Evolutionary conservation across 2,113 vertebrate species (phyloP), one percentile per base, ranked within the genome.

Genomic region (Piaya cayana): DNA sequence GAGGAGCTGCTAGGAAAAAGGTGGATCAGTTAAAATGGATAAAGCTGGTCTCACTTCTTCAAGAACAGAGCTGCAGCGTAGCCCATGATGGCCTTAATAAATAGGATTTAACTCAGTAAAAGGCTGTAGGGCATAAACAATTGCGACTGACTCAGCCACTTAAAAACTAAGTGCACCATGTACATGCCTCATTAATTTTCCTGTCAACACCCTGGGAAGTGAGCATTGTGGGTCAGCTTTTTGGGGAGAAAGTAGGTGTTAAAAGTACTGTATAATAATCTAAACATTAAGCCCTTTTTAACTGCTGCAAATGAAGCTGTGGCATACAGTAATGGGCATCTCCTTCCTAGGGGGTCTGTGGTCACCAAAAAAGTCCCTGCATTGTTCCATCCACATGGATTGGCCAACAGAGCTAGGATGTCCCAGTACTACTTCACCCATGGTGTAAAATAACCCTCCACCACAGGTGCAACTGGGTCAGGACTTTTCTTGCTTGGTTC

Each of bases 131-230:
- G 92, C 27, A 81, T 39, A 23, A 93, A 70, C 26, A 56, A 86
- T 37, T 77, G 76, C 80, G 87, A 91, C 82, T 80, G 65, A 94
- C 68, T 93, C 86, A 92, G 69, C 68, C 91, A 92, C 87, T 90
- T 94, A 83, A 94, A 90, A 91, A 67, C 78, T 52, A 82, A 90
- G 63, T 15, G 36, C 42, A 21, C 58, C 2, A 2, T 15, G 65
- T 78, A 53, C 43, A 75, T 71, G 90, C 69, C 76, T 92, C 94
- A 84, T 93, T 95, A 93, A 92, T 96, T 95, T 88, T 84, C 72
- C 90, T 92, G 90, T 95, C 95, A 96, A 82, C 93, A 83, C 68
- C 63, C 88, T 30, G 49, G 76, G 60, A 95, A 93, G 56, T 88
- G 49, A 93, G 86, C 53, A 82, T 42, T 1, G 0, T 53, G 62